These are phyloP conservation scores for Palythoa heliodiscus DNA, from an alignment of 92 coral and sea anemone species.

Conservation along the genomic window DNA sequence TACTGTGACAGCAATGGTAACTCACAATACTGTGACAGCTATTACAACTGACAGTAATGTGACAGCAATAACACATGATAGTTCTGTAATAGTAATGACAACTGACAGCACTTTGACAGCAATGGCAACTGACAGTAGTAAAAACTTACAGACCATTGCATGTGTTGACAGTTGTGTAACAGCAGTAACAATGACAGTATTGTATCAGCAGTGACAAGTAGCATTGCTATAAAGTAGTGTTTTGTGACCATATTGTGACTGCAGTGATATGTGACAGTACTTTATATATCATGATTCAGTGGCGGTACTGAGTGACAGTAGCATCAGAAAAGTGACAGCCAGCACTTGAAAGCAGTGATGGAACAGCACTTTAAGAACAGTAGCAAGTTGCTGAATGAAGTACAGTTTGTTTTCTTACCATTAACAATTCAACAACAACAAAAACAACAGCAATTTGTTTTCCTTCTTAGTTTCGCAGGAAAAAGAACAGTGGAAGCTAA, in stretches of 20 bases:
- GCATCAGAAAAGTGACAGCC: no score
- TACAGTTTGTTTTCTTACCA: neutral
- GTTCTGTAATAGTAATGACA: neutral
- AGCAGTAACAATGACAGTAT: neutral
- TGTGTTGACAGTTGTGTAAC: neutral
- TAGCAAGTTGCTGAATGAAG: no score
- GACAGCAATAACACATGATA: neutral
- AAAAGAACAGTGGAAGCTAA: constrained; percentile 69
- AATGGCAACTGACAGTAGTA: neutral
- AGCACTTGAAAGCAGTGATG: no score
- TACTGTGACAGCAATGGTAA: neutral
- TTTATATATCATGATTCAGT: neutral
- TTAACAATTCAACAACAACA: neutral
- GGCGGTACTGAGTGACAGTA: no score
- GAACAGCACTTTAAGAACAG: neutral
- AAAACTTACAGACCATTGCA: neutral
- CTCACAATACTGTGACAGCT: neutral
- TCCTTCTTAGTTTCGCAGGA: constrained; percentile 28
- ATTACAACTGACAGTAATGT: neutral
- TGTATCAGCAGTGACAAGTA: neutral
- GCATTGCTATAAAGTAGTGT: neutral
- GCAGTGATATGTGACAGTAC: neutral
- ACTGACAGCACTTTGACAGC: neutral
- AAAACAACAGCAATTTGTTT: neutral
- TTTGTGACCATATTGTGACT: neutral